A percentile compares a stretch with the other conserved stretches of the same genome.
phyloP scores from a whole-genome alignment of 2,113 vertebrate genomes.

The Brachyistius frenatus region DNA sequence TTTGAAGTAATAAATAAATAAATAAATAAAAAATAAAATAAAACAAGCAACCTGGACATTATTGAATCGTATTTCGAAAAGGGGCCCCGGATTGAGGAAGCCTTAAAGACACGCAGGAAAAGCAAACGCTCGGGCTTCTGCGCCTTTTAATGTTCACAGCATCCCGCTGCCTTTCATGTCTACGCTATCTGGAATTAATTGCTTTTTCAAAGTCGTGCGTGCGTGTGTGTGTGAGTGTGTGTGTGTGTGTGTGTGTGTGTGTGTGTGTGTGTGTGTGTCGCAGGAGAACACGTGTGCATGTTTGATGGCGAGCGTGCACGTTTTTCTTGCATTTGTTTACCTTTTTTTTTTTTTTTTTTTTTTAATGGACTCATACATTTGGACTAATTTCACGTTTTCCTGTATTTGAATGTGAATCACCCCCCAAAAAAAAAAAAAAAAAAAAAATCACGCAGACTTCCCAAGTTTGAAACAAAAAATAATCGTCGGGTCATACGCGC shows the following conservation, averaged over 20 bases:
- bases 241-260: slow-evolving; percentile 51
- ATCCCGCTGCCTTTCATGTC: slow-evolving; percentile 80
- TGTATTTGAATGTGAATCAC: background rate
- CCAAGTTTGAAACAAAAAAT: slow-evolving; percentile 38
- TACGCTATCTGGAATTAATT: slow-evolving; percentile 82
- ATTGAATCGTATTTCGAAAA: slow-evolving; percentile 75
- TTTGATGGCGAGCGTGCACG: slow-evolving; percentile 56
- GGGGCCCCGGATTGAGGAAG: slow-evolving; percentile 68
- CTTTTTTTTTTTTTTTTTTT: slow-evolving; percentile 43
- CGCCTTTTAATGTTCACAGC: slow-evolving; percentile 82
- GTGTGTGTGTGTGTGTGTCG: slow-evolving; percentile 45
- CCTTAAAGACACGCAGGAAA: slow-evolving; percentile 76
- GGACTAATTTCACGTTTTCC: slow-evolving; percentile 1
- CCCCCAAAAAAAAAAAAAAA: too few species aligned
- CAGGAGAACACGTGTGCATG: slow-evolving; percentile 29
- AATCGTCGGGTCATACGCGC: slow-evolving; percentile 44
- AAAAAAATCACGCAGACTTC: slow-evolving; percentile 54
- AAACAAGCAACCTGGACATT: slow-evolving; percentile 82
- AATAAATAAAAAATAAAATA: too few species aligned
- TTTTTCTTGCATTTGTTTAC: slow-evolving; percentile 65
- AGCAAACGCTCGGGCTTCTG: slow-evolving; percentile 67
- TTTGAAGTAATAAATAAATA: slow-evolving; percentile 83
- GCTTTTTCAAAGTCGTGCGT: slow-evolving; percentile 80
- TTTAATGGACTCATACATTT: slow-evolving; percentile 9
- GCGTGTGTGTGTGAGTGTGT: too few species aligned